Percentiles rank a stretch among this genome's conserved stretches.
Conservation (phyloP, 2,113 vertebrate genomes). For the Canis aureus region DNA sequence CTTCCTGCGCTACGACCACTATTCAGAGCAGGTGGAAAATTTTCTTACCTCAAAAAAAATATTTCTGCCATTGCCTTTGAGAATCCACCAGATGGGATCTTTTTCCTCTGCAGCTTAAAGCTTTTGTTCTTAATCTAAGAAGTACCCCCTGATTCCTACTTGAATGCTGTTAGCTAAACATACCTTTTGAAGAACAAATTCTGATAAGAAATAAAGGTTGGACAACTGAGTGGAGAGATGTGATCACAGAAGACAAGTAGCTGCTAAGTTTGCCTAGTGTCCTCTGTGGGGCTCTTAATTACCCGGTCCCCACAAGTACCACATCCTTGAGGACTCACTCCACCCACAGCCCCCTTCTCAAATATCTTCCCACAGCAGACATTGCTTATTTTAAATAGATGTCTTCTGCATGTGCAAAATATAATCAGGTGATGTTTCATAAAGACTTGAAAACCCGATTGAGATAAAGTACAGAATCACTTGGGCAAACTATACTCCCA, state of each 20-base stretch:
- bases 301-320: background rate
- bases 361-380: background rate
- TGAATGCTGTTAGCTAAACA: conserved; percentile 22
- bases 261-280: background rate
- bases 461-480: background rate
- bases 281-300: background rate
- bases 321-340: background rate
- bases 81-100: background rate
- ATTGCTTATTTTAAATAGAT: background rate
- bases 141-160: background rate
- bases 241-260: background rate
- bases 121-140: background rate
- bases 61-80: background rate
- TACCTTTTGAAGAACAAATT: background rate
- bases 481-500: background rate
- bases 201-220: background rate
- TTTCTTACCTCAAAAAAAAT: background rate
- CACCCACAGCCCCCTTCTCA: background rate
- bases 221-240: background rate
- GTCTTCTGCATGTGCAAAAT: background rate
- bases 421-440: background rate
- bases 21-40: background rate
- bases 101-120: background rate
- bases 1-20: background rate
- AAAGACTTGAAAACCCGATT: background rate